Base-by-base conservation (phyloP, 2,113 vertebrate species). In the Tachycineta bicolor region DNA sequence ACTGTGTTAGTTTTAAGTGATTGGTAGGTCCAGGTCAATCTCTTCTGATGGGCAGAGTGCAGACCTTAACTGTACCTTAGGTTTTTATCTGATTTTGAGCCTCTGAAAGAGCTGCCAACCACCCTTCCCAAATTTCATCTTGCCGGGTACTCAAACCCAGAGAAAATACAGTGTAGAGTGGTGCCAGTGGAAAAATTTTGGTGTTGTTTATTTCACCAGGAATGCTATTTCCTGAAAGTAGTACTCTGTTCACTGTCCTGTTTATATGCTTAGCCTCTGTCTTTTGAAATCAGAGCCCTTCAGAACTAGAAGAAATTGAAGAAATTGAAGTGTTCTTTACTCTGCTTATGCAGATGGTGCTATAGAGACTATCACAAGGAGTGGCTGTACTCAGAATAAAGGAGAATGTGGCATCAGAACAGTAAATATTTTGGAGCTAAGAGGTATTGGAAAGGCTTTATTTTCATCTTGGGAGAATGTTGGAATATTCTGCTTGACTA, bases 381-480 rank as follows among this genome's bases (percentile, higher is more conserved):
- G 65, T 43, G 44, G 21, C 65, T 74, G 24, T 78, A 41, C 65
- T 92, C 58, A 87, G 83, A 90, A 83, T 71, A 59, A 56, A 79
- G 75, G 53, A 39, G 34, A 21, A 87, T 73, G 33, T 86, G 73
- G 37, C 56, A 62, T 41, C 64, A 65, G 59, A 90, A 71, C 28
- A 64, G 68, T 87, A 95, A 96, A 96, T 90, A 89, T 92, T 89
- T 92, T 63, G 52, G 37, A 90, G 65, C 86, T 69, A 58, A 68
- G 68, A 70, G 50, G 12, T 87, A 71, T 59, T 81, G 64, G 56
- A 75, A 90, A 83, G 28, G 44, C 44, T 92, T 89, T 90, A 34
- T 95, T 95, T 96, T 90, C 79, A 64, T 65, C 83, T 75, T 64
- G 39, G 41, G 41, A 83, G 75, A 92, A 78, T 49, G 31, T 0